Evolutionary conservation across 2,113 vertebrate genomes (phyloP).

Genomic region (Nematolebias whitei): DNA sequence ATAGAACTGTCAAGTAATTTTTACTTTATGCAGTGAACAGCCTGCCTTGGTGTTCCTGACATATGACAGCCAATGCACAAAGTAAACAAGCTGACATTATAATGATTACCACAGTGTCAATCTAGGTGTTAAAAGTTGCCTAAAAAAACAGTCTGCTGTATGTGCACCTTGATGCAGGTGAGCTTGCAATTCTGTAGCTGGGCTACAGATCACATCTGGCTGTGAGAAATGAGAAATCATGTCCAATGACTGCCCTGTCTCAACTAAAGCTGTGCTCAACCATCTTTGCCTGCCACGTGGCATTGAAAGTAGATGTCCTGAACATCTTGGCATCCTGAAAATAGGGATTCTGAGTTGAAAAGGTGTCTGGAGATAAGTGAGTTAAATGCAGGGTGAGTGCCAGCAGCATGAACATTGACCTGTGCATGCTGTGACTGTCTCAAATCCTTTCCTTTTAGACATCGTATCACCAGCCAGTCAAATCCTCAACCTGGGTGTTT

Average conservation of each 20-base stretch:
- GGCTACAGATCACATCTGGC: neutral
- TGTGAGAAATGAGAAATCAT: neutral
- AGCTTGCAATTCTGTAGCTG: neutral
- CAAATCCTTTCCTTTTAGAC: constrained; percentile 38
- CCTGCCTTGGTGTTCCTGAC: neutral
- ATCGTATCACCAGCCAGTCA: constrained; percentile 43
- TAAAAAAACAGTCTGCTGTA: too few species aligned
- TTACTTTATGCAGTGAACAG: too few species aligned
- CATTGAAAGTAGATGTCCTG: neutral
- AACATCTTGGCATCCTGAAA: neutral
- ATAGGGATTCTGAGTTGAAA: neutral
- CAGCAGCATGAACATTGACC: constrained; percentile 18
- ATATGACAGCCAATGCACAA: neutral
- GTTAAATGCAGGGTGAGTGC: constrained; percentile 8
- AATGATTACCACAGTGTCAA: neutral
- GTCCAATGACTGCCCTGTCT: neutral
- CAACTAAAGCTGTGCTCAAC: neutral
- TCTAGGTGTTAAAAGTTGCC: neutral
- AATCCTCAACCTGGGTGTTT: constrained; percentile 44
- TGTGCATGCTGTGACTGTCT: constrained; percentile 5
- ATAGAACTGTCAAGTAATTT: too few species aligned
- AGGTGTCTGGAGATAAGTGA: neutral
- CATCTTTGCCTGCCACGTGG: neutral
- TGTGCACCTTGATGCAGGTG: neutral
- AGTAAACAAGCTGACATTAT: too few species aligned